phyloP scores from a whole-genome alignment of 2,888 invertebrate genomes.

The Cheiracanthium punctorium region DNA sequence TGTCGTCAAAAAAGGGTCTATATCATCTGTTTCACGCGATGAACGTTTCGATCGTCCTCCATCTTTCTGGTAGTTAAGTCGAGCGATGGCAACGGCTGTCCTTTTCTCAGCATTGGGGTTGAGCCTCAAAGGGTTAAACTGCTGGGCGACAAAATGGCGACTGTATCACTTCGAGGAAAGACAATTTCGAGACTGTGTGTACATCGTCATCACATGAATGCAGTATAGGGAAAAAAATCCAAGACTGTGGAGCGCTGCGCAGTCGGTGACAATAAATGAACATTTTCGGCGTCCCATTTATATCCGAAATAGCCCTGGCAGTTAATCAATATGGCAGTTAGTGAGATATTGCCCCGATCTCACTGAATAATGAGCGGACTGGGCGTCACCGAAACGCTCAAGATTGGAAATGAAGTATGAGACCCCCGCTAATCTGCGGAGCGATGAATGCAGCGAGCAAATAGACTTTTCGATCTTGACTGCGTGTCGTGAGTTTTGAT shows the following conservation, averaged over 20 bases:
- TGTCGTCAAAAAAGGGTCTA: no score
- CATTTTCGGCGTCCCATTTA: constrained; percentile 46
- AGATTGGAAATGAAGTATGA: constrained; percentile 47
- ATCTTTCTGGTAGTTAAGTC: no score
- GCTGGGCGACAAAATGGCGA: no score
- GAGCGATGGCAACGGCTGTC: no score
- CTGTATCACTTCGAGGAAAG: no score
- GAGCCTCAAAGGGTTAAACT: no score
- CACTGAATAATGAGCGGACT: constrained; percentile 47
- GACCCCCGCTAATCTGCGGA: constrained; percentile 37
- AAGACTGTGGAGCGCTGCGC: constrained; percentile 11
- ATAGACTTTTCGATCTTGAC: neutral
- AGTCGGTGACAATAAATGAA: constrained; percentile 51
- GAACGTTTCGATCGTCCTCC: no score
- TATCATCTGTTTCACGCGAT: no score
- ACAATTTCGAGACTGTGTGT: neutral
- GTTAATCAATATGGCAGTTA: constrained; percentile 65
- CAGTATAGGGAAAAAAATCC: constrained; percentile 18
- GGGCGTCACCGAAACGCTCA: constrained; percentile 44
- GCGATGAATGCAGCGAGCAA: neutral
- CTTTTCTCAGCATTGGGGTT: no score
- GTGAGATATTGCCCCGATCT: constrained; percentile 54
- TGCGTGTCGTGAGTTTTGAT: neutral
- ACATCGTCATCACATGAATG: constrained; percentile 50
- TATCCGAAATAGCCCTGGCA: constrained; percentile 48